Evolutionary conservation across 2,113 vertebrate genomes (phyloP).

Genomic region (Oncorhynchus mykiss): DNA sequence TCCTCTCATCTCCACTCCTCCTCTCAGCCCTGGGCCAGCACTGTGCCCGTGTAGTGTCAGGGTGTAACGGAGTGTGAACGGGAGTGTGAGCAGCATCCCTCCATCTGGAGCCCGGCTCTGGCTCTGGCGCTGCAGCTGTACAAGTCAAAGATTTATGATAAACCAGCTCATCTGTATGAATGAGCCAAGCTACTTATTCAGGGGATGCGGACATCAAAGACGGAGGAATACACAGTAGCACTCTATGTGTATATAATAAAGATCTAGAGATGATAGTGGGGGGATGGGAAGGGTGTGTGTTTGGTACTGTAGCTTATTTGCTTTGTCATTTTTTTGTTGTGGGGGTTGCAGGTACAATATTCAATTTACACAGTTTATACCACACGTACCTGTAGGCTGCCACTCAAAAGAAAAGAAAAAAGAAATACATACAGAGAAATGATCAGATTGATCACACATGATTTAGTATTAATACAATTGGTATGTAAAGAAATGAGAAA

Average conservation of each 20-base stretch:
- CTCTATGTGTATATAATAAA: not conserved
- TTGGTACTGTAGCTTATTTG: not conserved
- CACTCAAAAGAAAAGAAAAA: too few species aligned
- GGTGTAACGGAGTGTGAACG: conserved; percentile 47
- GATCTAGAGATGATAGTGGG: conserved; percentile 16
- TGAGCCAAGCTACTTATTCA: conserved; percentile 43
- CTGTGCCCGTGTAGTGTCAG: conserved; percentile 24
- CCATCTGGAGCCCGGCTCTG: conserved; percentile 49
- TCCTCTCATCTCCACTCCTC: conserved; percentile 6
- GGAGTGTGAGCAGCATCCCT: conserved; percentile 43
- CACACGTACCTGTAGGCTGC: too few species aligned
- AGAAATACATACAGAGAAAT: too few species aligned
- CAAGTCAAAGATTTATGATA: conserved; percentile 61
- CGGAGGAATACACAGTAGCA: conserved; percentile 17
- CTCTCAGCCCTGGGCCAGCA: conserved; percentile 36
- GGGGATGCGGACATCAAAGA: conserved; percentile 29
- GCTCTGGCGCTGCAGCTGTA: conserved; percentile 44
- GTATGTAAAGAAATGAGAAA: too few species aligned
- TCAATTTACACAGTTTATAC: too few species aligned
- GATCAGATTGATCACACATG: too few species aligned
- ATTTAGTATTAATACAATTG: too few species aligned
- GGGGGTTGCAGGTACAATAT: too few species aligned
- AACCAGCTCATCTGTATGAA: conserved; percentile 61
- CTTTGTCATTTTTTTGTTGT: too few species aligned
- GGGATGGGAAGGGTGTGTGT: conserved; percentile 4